Percentiles rank a stretch among this genome's conserved stretches.
Evolutionary conservation across 2,888 invertebrate genomes (phyloP).

Genomic region (Phlogophora meticulosa): DNA sequence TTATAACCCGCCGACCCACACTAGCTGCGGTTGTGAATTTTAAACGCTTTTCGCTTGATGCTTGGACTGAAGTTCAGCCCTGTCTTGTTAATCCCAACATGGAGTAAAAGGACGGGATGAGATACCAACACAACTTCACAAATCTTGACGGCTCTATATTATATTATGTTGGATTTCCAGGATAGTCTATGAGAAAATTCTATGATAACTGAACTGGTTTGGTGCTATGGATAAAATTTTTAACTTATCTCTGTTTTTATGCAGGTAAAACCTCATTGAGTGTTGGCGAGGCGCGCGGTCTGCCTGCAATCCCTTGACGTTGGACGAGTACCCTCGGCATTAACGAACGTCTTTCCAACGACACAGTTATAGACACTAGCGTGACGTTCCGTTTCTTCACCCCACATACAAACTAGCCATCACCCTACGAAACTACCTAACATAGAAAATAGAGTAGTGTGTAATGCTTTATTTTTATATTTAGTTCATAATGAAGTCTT

Average conservation of each 20-base stretch:
- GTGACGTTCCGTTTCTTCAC: conserved; percentile 68
- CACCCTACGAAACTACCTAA: conserved; percentile 69
- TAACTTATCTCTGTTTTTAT: conserved; percentile 41
- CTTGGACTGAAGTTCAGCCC: background rate
- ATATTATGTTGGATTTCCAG: background rate
- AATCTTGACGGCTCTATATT: background rate
- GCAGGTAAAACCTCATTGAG: conserved; percentile 89
- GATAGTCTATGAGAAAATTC: background rate
- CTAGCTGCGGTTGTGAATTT: background rate
- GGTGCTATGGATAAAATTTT: background rate
- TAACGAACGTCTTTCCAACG: conserved; percentile 68
- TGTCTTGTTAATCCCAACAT: background rate
- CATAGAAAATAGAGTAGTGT: conserved; percentile 63
- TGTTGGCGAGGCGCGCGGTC: conserved; percentile 77
- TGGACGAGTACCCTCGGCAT: conserved; percentile 65
- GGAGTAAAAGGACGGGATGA: conserved; percentile 5
- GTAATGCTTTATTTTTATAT: conserved; percentile 77
- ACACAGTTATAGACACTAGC: conserved; percentile 69
- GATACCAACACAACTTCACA: conserved; percentile 1
- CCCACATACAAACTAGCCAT: conserved; percentile 72
- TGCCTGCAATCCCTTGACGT: conserved; percentile 66
- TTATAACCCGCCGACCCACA: background rate
- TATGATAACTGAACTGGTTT: background rate
- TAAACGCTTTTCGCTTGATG: background rate
- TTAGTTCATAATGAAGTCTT: conserved; percentile 66